Conservation (phyloP, 1,140 invertebrate species). For the Cherax quadricarinatus region DNA sequence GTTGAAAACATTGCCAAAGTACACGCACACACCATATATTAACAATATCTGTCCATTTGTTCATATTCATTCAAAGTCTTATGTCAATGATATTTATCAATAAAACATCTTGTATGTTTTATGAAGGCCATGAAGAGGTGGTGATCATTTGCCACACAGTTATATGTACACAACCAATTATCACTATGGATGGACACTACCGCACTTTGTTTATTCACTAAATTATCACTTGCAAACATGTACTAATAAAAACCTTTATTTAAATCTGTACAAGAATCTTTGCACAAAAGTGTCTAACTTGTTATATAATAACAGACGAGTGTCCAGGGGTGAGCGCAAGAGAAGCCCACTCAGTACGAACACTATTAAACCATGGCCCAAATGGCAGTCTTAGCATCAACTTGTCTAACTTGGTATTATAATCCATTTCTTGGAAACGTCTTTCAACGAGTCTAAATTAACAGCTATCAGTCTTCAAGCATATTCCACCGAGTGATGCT, state of each 20-base stretch:
- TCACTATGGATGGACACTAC: conserved; percentile 68
- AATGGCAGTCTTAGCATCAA: neutral
- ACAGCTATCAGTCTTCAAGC: too few relatives aligned
- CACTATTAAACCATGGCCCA: neutral
- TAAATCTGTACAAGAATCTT: conserved; percentile 47
- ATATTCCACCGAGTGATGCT: too few relatives aligned
- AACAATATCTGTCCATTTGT: conserved; percentile 5
- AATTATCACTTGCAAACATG: conserved; percentile 45
- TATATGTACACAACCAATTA: conserved; percentile 64
- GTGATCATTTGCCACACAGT: conserved; percentile 7
- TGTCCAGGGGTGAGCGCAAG: neutral
- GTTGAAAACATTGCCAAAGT: neutral
- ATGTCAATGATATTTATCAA: conserved; percentile 25
- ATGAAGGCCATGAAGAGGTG: conserved; percentile 39
- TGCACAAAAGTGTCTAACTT: conserved; percentile 47
- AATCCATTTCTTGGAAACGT: too few relatives aligned
- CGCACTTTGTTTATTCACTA: conserved; percentile 28
- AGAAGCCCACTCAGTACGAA: conserved; percentile 8
- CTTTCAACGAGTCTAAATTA: too few relatives aligned
- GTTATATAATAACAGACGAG: conserved; percentile 49
- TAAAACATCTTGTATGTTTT: conserved; percentile 9
- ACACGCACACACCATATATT: neutral
- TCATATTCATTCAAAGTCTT: neutral
- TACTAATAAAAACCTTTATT: conserved; percentile 40
- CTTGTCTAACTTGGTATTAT: neutral